phyloP scores from a whole-genome alignment of 1,140 invertebrate genomes.

The Drosophila obscura region DNA sequence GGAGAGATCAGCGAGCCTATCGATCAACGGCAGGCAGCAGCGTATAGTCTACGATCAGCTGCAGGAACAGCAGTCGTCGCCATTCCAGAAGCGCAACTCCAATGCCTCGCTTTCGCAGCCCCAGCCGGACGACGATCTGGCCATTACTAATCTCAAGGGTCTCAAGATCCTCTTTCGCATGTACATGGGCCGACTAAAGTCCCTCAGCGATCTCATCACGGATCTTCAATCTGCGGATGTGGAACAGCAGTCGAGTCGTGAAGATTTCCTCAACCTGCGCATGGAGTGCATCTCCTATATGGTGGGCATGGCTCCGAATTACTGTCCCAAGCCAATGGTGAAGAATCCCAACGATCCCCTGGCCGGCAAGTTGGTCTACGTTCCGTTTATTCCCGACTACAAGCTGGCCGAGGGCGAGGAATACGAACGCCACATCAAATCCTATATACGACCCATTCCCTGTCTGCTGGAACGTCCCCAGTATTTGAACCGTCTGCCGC shows the following conservation, averaged over 20 bases:
- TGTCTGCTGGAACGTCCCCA: constrained; percentile 76
- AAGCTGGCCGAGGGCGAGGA: constrained; percentile 66
- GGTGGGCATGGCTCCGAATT: constrained; percentile 71
- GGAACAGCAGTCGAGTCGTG: constrained; percentile 66
- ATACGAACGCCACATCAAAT: constrained; percentile 68
- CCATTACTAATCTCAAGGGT: constrained; percentile 73
- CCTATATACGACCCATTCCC: constrained; percentile 73
- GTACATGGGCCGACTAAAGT: constrained; percentile 79
- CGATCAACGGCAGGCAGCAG: constrained; percentile 64
- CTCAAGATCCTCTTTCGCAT: constrained; percentile 82
- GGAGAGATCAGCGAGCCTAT: constrained; percentile 58
- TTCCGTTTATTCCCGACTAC: constrained; percentile 80
- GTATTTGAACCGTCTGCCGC: constrained; percentile 76
- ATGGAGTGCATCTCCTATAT: constrained; percentile 80
- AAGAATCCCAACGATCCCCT: constrained; percentile 41
- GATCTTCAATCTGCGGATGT: constrained; percentile 76
- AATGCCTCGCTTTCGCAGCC: constrained; percentile 67
- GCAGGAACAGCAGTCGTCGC: constrained; percentile 72
- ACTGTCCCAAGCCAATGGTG: constrained; percentile 53
- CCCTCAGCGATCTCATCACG: constrained; percentile 75
- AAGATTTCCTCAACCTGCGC: constrained; percentile 73
- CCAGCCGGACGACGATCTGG: constrained; percentile 56
- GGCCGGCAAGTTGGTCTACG: constrained; percentile 61
- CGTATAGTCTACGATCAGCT: constrained; percentile 78
- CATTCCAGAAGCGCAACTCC: constrained; percentile 70